Evolutionary conservation across 2,113 vertebrate genomes (phyloP).

Genomic region (Brachirus orientalis): DNA sequence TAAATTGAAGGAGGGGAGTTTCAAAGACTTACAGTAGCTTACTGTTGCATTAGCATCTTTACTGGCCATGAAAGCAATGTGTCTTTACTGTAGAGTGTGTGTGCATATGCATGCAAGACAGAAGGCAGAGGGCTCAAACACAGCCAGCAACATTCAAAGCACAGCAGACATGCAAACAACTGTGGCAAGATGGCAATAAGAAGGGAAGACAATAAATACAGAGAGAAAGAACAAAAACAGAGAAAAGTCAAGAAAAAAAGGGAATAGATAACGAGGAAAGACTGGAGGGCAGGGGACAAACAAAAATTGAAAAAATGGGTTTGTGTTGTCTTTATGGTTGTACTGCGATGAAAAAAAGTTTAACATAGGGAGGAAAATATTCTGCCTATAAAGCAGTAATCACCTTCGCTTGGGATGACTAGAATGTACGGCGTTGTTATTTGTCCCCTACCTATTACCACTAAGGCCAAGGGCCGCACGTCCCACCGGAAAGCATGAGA

Average conservation of each 20-base stretch:
- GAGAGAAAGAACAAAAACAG: constrained; percentile 1
- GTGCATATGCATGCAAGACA: constrained; percentile 42
- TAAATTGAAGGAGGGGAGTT: no score
- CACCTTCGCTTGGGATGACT: constrained; percentile 97
- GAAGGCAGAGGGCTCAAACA: constrained; percentile 55
- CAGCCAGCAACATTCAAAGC: constrained; percentile 73
- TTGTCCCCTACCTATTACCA: constrained; percentile 96
- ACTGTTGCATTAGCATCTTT: no score
- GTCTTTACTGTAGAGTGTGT: no score
- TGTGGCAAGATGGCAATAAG: constrained; percentile 66
- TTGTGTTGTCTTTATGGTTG: constrained; percentile 56
- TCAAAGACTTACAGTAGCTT: no score
- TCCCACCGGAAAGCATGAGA: constrained; percentile 94
- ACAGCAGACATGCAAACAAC: constrained; percentile 80
- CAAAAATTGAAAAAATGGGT: constrained; percentile 53
- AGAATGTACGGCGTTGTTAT: constrained; percentile 92
- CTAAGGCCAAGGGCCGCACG: constrained; percentile 93
- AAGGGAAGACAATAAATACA: constrained; percentile 39
- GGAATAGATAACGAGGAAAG: constrained; percentile 10
- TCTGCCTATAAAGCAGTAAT: constrained; percentile 88
- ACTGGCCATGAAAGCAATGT: no score
- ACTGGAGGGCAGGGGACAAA: constrained; percentile 37
- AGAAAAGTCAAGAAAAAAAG: constrained; percentile 18
- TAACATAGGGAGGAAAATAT: constrained; percentile 76
- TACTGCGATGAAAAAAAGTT: constrained; percentile 52